These are phyloP conservation scores for Lagenorhynchus albirostris DNA, from an alignment of 2,113 vertebrate genomes.

Conservation along the genomic window DNA sequence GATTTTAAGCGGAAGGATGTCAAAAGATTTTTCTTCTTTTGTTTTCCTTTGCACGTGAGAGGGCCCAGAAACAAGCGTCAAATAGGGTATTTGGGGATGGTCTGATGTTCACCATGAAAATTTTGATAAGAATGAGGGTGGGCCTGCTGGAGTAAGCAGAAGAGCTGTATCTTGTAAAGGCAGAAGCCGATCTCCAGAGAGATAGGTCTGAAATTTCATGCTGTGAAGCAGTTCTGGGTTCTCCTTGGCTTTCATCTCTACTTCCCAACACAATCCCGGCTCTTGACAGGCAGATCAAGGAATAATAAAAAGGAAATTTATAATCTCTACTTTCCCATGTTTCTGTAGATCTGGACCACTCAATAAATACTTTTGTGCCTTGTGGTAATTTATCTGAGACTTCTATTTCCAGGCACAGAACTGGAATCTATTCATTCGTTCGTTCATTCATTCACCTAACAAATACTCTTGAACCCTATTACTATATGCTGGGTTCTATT, in stretches of 20 bases:
- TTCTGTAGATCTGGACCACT: background rate
- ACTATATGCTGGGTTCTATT: background rate
- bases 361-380: background rate
- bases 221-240: background rate
- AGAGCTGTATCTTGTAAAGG: background rate
- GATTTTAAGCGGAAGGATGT: background rate
- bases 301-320: background rate
- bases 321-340: background rate
- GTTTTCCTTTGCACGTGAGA: background rate
- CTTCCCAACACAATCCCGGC: background rate
- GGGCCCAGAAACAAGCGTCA: background rate
- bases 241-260: background rate
- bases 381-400: background rate
- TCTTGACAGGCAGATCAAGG: background rate
- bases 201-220: background rate
- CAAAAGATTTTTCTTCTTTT: background rate
- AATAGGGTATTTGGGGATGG: background rate
- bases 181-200: background rate
- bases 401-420: background rate
- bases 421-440: background rate
- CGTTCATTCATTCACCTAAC: background rate
- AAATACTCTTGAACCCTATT: background rate
- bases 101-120: background rate
- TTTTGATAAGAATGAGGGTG: background rate
- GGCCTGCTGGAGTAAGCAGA: background rate